Conservation (phyloP, 37 sponge, comb jelly and placozoan genomes). For the Beroe forskalii region DNA sequence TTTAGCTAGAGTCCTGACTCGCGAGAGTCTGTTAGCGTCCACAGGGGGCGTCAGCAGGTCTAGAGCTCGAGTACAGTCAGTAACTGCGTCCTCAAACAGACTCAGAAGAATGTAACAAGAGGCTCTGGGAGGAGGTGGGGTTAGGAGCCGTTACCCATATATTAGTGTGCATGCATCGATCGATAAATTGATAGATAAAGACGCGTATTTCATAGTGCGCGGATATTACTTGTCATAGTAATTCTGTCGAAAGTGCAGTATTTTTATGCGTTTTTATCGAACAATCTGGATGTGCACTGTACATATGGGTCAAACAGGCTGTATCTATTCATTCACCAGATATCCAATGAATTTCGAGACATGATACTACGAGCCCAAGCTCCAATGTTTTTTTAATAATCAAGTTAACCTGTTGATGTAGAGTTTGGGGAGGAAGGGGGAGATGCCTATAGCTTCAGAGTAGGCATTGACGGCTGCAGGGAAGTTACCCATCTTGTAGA, state of each 20-base stretch:
- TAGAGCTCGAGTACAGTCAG: slow-evolving; percentile 71
- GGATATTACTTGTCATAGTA: too few relatives aligned
- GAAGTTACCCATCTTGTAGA: slow-evolving; percentile 83
- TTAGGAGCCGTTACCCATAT: neutral
- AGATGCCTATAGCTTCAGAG: slow-evolving; percentile 78
- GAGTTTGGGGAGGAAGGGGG: slow-evolving; percentile 73
- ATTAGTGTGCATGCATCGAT: neutral
- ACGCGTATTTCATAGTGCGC: too few relatives aligned
- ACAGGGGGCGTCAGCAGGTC: slow-evolving; percentile 85
- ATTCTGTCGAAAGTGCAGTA: too few relatives aligned
- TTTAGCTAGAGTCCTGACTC: slow-evolving; percentile 82
- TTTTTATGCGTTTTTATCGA: too few relatives aligned
- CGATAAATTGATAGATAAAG: too few relatives aligned
- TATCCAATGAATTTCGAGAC: too few relatives aligned
- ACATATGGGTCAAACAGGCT: too few relatives aligned
- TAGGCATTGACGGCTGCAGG: slow-evolving; percentile 91
- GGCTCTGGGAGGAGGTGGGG: too few relatives aligned
- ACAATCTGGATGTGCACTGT: too few relatives aligned
- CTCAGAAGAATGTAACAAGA: slow-evolving; percentile 56
- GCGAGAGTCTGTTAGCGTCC: slow-evolving; percentile 71
- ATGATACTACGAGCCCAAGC: too few relatives aligned
- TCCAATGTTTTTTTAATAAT: too few relatives aligned
- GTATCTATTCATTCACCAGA: too few relatives aligned
- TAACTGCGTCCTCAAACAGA: slow-evolving; percentile 51
- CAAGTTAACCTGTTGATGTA: slow-evolving; percentile 26